Percentiles rank a stretch among this genome's conserved stretches.
Conservation (phyloP, 2,888 invertebrate genomes). For the Eumerus sabulonum region DNA sequence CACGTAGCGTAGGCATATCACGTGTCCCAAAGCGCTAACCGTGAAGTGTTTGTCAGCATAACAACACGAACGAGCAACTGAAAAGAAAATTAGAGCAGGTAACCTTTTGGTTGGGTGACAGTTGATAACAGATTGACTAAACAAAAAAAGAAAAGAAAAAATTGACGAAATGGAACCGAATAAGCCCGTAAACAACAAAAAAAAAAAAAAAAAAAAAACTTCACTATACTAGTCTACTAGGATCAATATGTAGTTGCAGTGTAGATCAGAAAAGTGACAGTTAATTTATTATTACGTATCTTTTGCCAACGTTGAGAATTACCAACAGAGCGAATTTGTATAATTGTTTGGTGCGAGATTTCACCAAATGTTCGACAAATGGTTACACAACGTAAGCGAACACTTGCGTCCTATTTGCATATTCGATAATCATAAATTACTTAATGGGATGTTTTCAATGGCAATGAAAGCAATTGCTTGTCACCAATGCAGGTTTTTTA, state of each 20-base stretch:
- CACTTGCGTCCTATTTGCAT: conserved; percentile 60
- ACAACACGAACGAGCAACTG: conserved; percentile 60
- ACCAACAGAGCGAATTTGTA: conserved; percentile 59
- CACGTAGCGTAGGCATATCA: conserved; percentile 65
- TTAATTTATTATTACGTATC: conserved; percentile 49
- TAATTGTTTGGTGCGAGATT: conserved; percentile 52
- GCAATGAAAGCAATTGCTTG: conserved; percentile 43
- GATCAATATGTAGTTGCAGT: conserved; percentile 41
- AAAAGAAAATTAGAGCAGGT: conserved; percentile 67
- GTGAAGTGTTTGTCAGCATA: conserved; percentile 61
- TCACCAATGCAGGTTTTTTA: conserved; percentile 39
- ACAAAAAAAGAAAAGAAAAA: conserved; percentile 7
- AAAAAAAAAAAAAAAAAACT: conserved; percentile 22
- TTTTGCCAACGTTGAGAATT: conserved; percentile 52
- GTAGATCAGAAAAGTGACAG: conserved; percentile 48
- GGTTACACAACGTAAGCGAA: conserved; percentile 21
- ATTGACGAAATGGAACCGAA: conserved; percentile 14
- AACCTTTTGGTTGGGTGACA: conserved; percentile 60
- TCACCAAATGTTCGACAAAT: conserved; percentile 48
- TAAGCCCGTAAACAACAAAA: not conserved
- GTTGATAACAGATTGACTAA: conserved; percentile 59
- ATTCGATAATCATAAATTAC: conserved; percentile 62
- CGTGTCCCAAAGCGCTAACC: conserved; percentile 65
- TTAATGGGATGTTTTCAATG: conserved; percentile 37
- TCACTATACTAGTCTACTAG: conserved; percentile 2